These are phyloP conservation scores for Periophthalmodon schlosseri DNA, from an alignment of 2,113 vertebrate genomes.

Conservation along the genomic window DNA sequence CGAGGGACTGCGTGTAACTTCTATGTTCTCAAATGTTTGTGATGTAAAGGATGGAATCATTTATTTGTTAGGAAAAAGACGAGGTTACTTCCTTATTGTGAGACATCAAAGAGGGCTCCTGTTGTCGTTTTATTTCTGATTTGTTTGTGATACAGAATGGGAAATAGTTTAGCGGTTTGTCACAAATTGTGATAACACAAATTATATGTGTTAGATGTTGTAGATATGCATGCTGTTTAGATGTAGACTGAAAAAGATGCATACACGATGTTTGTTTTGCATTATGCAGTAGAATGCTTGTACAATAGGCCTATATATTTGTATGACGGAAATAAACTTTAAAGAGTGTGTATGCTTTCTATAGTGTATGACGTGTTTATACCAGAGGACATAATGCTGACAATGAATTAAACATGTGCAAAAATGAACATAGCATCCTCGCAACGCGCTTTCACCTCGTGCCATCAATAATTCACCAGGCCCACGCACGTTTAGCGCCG, in stretches of 20 bases:
- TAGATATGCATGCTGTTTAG: background rate
- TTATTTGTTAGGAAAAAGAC: background rate
- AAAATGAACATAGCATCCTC: background rate
- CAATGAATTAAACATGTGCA: constrained; percentile 3
- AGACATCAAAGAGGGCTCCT: constrained; percentile 11
- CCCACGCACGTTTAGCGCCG: constrained; percentile 24
- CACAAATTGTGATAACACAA: background rate
- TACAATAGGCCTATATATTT: constrained; percentile 23
- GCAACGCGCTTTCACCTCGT: background rate
- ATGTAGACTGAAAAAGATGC: background rate
- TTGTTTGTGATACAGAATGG: constrained; percentile 10
- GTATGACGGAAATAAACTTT: constrained; percentile 27
- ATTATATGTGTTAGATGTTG: background rate
- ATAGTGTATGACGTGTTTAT: background rate
- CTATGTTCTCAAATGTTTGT: constrained; percentile 83
- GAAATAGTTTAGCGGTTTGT: background rate
- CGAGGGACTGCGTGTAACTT: constrained; percentile 80
- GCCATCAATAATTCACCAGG: constrained; percentile 40
- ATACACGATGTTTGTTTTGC: background rate
- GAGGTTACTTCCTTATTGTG: background rate
- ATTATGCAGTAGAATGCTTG: constrained; percentile 3
- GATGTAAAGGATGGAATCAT: constrained; percentile 56
- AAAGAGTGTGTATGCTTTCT: constrained; percentile 4
- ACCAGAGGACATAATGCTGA: background rate
- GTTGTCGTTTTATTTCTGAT: background rate